Evolutionary conservation across 2,113 vertebrate species (phyloP), one percentile per base, ranked within the genome.

Genomic region (Acrocephalus kingi): DNA sequence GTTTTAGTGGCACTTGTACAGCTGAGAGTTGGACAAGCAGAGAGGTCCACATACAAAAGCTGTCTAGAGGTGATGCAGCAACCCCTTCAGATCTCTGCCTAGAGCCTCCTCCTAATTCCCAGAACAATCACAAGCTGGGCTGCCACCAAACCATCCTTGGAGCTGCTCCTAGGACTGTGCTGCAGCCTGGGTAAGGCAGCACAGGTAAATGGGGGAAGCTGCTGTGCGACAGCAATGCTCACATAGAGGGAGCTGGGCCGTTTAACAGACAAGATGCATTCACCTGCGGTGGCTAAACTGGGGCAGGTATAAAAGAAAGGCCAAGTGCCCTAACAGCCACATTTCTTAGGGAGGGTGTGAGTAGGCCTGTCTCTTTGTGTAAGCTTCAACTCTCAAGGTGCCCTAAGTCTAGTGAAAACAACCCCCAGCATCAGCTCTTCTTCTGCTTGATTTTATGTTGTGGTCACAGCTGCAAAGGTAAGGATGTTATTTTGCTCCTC

Each of bases 401-500:
- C 30, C 30, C 59, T 11, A 63, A 93, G 43, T 25, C 14, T 2
- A 87, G 28, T 15, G 15, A 90, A 92, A 94, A 90, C 72, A 93
- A 75, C 33, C 24, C 27, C 43, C 55, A 78, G 76, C 39, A 81
- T 39, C 80, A 71, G 21, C 41, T 84, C 80, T 89, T 95, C 94
- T 64, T 76, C 56, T 71, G 55, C 55, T 86, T 2, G 3, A 24
- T 86, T 85, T 89, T 77, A 87, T 56, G 24, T 76, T 93, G 86
- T 63, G 93, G 76, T 92, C 59, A 88, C 92, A 95, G 79, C 67
- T 93, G 88, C 71, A 90, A 54, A 96, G 54, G 85, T 90, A 92
- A 95, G 74, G 66, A 87, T 94, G 75, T 90, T 83, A 52, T 86
- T 90, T 90, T 84, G 67, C 51, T 94, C 30, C 48, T 67, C 77